Conservation (phyloP, 2,888 invertebrate species). For the Cosmia trapezina region DNA sequence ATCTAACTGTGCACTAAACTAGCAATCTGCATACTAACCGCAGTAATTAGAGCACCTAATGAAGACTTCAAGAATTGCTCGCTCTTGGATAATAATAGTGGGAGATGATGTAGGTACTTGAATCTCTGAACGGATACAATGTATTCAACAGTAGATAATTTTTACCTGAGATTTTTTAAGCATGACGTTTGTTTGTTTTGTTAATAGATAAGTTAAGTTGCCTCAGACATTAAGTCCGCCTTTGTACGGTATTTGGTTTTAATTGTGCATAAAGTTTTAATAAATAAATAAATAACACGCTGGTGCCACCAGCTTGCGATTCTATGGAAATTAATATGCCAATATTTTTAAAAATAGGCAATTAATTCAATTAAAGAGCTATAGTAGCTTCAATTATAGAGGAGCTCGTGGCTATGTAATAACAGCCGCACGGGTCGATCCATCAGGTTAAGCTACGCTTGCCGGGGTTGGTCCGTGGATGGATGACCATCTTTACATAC, state of each 20-base stretch:
- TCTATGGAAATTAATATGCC: neutral
- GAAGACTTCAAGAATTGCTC: constrained; percentile 26
- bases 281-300: neutral
- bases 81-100: neutral
- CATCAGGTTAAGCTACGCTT: no score
- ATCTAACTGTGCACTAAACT: constrained; percentile 15
- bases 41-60: constrained; percentile 32
- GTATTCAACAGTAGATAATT: neutral
- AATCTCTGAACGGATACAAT: neutral
- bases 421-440: no score
- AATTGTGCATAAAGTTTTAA: no score
- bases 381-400: no score
- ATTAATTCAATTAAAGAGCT: no score
- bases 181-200: neutral
- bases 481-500: no score
- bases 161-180: neutral
- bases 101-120: neutral
- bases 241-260: no score
- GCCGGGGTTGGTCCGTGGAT: no score
- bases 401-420: no score
- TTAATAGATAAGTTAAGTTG: neutral
- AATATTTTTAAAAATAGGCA: no score
- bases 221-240: no score
- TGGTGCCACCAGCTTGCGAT: neutral
- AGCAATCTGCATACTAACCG: constrained; percentile 46